Conservation (phyloP, 2,888 invertebrate species). For the Anoncus sp. region DNA sequence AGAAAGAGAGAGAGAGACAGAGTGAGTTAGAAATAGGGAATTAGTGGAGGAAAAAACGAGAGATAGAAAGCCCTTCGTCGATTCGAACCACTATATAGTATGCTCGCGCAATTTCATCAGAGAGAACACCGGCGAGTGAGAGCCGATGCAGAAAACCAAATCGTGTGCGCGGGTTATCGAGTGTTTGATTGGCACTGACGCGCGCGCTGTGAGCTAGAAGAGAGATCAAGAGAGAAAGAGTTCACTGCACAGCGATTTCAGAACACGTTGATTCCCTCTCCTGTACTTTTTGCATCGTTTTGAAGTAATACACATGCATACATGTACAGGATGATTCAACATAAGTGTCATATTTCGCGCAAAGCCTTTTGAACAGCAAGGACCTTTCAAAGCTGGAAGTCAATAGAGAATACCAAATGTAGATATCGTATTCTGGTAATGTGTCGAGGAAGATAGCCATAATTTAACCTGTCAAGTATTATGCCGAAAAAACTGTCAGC, state of each 20-base stretch:
- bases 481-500: too few relatives aligned
- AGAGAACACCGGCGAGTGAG: constrained; percentile 31
- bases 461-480: too few relatives aligned
- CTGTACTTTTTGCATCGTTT: constrained; percentile 37
- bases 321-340: constrained; percentile 16
- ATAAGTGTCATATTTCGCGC: not conserved
- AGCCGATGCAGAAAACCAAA: constrained; percentile 49
- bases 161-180: constrained; percentile 54
- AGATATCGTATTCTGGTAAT: too few relatives aligned
- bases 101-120: constrained; percentile 49
- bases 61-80: constrained; percentile 42
- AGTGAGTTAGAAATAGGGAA: constrained; percentile 19
- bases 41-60: constrained; percentile 31
- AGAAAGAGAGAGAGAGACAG: constrained; percentile 10
- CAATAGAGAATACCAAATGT: too few relatives aligned
- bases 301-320: constrained; percentile 6
- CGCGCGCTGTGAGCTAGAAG: constrained; percentile 9
- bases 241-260: constrained; percentile 9
- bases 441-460: too few relatives aligned
- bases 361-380: not conserved
- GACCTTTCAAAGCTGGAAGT: not conserved
- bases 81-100: constrained; percentile 21
- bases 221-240: not conserved
- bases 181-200: constrained; percentile 57
- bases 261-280: constrained; percentile 1